A percentile compares a stretch with the other conserved stretches of the same genome.
These are phyloP conservation scores for Zaprionus davidi DNA, from an alignment of 1,140 invertebrate genomes.

Conservation along the genomic window DNA sequence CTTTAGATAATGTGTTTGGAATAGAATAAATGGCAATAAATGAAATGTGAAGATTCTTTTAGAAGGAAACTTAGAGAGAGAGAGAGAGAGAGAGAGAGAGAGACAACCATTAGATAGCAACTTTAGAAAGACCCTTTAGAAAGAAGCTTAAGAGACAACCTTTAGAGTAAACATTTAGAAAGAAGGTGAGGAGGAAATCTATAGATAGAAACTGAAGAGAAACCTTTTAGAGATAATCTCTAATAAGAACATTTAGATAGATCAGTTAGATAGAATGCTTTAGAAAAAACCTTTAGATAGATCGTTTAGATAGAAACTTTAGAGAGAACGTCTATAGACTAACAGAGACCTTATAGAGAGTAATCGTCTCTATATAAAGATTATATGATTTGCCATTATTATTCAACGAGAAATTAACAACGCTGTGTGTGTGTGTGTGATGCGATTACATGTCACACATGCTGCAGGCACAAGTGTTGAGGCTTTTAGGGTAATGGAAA, in stretches of 20 bases:
- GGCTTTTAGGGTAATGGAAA: conserved; percentile 37
- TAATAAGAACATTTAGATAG: no score
- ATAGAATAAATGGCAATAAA: no score
- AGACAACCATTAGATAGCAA: no score
- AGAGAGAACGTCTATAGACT: neutral
- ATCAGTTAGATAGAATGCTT: neutral
- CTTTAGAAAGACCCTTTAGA: neutral
- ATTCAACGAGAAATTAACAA: conserved; percentile 12
- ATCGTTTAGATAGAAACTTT: neutral
- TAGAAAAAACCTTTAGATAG: neutral
- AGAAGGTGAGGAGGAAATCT: no score
- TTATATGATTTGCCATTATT: conserved; percentile 26
- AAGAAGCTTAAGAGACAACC: neutral
- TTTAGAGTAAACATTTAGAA: neutral
- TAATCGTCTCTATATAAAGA: neutral
- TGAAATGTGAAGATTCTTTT: no score
- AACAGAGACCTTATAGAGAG: neutral
- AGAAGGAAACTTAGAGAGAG: no score
- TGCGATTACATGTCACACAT: conserved; percentile 39
- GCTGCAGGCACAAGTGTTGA: conserved; percentile 26
- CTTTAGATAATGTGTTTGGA: neutral
- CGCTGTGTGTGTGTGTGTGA: conserved; percentile 3
- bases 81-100: no score
- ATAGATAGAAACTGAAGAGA: no score
- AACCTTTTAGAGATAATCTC: no score